phyloP scores from a whole-genome alignment of 2,888 invertebrate species.

The Drosophila tripunctata region DNA sequence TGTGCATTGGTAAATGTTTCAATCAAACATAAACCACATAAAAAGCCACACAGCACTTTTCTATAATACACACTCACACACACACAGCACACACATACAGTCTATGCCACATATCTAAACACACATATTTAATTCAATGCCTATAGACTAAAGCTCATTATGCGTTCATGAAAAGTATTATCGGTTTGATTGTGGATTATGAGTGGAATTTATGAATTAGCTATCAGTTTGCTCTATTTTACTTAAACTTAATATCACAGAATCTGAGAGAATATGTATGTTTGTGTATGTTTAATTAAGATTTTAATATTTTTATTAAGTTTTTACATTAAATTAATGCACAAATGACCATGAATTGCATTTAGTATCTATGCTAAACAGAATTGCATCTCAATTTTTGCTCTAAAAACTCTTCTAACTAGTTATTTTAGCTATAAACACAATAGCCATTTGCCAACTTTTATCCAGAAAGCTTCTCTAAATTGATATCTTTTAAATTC shows the following conservation, averaged over 20 bases:
- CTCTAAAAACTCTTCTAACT: too few relatives aligned
- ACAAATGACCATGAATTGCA: too few relatives aligned
- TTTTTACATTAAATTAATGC: too few relatives aligned
- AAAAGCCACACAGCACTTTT: slow-evolving; percentile 14
- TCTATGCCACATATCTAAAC: not conserved
- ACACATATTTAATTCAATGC: not conserved
- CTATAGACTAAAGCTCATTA: not conserved
- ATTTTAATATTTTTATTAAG: too few relatives aligned
- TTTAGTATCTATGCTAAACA: too few relatives aligned
- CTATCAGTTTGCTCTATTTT: too few relatives aligned
- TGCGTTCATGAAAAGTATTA: not conserved
- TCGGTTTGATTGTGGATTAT: not conserved
- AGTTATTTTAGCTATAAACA: too few relatives aligned
- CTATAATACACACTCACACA: not conserved
- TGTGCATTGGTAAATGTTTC: slow-evolving; percentile 62
- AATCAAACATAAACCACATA: slow-evolving; percentile 54
- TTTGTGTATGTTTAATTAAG: too few relatives aligned
- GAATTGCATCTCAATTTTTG: too few relatives aligned
- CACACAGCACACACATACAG: not conserved
- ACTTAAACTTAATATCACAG: too few relatives aligned
- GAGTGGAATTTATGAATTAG: not conserved
- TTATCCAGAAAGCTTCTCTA: not conserved
- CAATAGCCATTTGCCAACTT: too few relatives aligned
- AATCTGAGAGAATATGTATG: too few relatives aligned
- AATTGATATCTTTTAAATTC: not conserved